These are phyloP conservation scores for Thripadectes ignobilis DNA, from an alignment of 2,797 vertebrate species.

Conservation along the genomic window DNA sequence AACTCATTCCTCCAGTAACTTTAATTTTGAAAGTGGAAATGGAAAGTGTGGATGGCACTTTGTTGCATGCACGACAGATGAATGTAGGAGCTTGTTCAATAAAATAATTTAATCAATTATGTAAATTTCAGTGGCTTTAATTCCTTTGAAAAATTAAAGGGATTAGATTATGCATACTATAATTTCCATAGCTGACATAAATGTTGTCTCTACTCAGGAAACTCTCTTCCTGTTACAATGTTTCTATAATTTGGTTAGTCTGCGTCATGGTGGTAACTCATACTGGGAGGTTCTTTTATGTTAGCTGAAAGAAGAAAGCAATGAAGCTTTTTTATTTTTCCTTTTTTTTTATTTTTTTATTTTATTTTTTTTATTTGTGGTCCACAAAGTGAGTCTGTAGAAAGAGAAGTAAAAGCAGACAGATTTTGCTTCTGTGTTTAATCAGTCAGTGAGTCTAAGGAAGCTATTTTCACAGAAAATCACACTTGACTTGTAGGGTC, in stretches of 20 bases:
- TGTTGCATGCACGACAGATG: background rate
- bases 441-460: background rate
- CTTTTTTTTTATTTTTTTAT: background rate
- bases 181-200: background rate
- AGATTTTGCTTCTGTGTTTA: background rate
- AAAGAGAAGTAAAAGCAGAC: background rate
- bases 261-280: background rate
- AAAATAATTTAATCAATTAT: background rate
- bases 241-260: background rate
- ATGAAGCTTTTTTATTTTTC: background rate
- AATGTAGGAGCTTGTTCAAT: background rate
- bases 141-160: slow-evolving; percentile 8
- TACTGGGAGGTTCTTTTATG: background rate
- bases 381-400: background rate
- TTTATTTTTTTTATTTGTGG: background rate
- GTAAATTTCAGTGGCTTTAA: background rate
- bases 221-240: background rate
- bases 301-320: background rate
- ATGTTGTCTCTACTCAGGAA: background rate
- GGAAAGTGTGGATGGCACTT: background rate
- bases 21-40: background rate
- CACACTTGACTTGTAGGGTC: background rate
- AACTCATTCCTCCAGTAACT: background rate
- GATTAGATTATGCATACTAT: background rate
- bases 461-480: background rate